Conservation (phyloP, 2,888 invertebrate genomes). For the Saturnia japonica region DNA sequence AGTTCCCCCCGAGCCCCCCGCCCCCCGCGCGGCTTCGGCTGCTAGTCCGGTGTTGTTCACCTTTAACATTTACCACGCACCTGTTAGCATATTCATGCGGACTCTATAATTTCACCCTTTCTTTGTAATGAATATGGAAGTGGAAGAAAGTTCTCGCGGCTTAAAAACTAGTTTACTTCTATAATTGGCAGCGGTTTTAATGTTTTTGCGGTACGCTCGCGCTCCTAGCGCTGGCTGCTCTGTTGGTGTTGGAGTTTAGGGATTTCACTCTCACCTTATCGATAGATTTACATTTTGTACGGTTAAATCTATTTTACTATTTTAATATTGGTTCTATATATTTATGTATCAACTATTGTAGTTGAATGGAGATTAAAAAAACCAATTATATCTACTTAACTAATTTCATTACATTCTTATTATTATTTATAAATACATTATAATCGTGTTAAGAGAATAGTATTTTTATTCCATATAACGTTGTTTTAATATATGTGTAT, state of each 20-base stretch:
- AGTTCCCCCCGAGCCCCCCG: background rate
- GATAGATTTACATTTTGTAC: conserved; percentile 12
- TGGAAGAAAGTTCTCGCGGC: conserved; percentile 78
- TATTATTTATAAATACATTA: too few species aligned
- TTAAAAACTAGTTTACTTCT: conserved; percentile 70
- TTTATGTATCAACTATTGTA: too few species aligned
- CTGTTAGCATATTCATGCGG: conserved; percentile 71
- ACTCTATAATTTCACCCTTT: conserved; percentile 77
- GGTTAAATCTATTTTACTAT: background rate
- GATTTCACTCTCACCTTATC: background rate
- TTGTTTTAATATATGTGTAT: too few species aligned
- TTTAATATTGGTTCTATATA: background rate
- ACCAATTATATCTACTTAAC: too few species aligned
- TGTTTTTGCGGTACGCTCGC: conserved; percentile 50
- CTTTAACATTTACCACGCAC: conserved; percentile 74
- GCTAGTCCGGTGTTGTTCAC: conserved; percentile 62
- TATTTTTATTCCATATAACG: too few species aligned
- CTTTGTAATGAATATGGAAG: conserved; percentile 76
- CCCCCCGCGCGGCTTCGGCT: too few species aligned
- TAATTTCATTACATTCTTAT: too few species aligned
- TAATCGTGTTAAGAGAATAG: too few species aligned
- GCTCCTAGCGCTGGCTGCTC: conserved; percentile 20
- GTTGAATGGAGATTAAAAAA: too few species aligned
- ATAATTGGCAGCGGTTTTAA: conserved; percentile 64
- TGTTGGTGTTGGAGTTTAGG: conserved; percentile 3